Base-by-base conservation (phyloP, 2,888 invertebrate species). In the Hyppa rectilinea region DNA sequence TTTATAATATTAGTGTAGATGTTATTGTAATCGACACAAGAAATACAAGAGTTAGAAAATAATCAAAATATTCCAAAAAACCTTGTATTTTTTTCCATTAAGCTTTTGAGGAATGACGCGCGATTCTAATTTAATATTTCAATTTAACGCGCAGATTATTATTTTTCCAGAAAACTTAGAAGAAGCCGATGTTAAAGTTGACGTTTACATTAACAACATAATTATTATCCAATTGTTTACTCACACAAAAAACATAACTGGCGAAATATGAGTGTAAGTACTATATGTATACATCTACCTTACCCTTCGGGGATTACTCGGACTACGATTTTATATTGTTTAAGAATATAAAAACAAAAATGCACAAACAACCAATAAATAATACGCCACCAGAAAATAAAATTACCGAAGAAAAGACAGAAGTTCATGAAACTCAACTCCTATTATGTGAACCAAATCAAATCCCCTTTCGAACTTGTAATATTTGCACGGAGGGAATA, bases 401-500 rank as follows among this genome's bases (percentile, higher is more conserved):
- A 38, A 38, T 12, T 12, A 23, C 4, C 47, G 23, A 14, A 23
- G 12, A 23, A 6, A 23, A 12, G 29, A 50, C 2, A 2, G 20
- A 29, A 29, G 10, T 31, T 20, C 10, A 20, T 31, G 3, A 50
- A 52, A 31, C 10, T 52, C 5, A 20, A 1, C 20, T 52, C 12
- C 52, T 23, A 10, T n/a, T 43, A 17, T 12, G 38, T 23, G n/a
- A 47, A 31, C 31, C 20, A n/a, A 31, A n/a, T 53, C 14, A 23
- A n/a, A 23, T 71, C 26, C 40, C 17, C 5, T 17, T 34, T 67
- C n/a, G n/a, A 50, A 68, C 23, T 3, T 36, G 10, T 40, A 40
- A 43, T 34, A 73, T 74, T 74, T 74, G 31, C n/a, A n/a, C n/a
- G 10, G 14, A 52, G 29, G 12, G 5, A 75, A 9, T 23, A 63